These are phyloP conservation scores for Otocyon megalotis DNA, from an alignment of 2,113 vertebrate genomes.

Conservation along the genomic window DNA sequence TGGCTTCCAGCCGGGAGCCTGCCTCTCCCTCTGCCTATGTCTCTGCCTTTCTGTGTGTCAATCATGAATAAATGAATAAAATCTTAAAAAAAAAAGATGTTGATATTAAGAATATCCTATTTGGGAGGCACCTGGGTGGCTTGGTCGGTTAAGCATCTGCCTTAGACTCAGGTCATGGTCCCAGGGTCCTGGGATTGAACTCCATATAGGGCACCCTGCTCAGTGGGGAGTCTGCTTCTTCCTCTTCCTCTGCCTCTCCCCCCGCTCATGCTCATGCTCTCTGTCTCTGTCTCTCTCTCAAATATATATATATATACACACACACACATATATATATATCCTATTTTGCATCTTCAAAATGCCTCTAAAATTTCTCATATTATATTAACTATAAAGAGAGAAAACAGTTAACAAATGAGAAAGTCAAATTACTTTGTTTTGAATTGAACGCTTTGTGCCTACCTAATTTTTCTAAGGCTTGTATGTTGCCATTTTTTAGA, in stretches of 20 bases:
- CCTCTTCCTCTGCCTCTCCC: neutral
- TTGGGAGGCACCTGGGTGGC: too few relatives aligned
- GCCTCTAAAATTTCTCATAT: neutral
- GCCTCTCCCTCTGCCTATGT: too few relatives aligned
- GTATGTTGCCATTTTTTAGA: slow-evolving; percentile 41
- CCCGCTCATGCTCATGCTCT: fast-evolving
- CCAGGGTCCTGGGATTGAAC: too few relatives aligned
- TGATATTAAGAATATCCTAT: too few relatives aligned
- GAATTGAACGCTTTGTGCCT: neutral
- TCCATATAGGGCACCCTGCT: too few relatives aligned
- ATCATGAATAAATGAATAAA: too few relatives aligned
- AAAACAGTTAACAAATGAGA: neutral
- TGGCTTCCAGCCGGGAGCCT: neutral
- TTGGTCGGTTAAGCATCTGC: too few relatives aligned
- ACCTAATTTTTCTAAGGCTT: slow-evolving; percentile 59
- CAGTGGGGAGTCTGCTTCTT: neutral
- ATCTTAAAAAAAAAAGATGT: too few relatives aligned
- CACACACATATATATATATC: neutral
- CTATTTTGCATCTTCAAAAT: neutral
- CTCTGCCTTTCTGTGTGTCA: too few relatives aligned
- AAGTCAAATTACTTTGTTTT: neutral
- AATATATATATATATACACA: neutral
- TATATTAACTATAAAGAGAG: neutral
- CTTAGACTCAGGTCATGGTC: too few relatives aligned
- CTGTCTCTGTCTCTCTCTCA: neutral